Percentiles rank a stretch among this genome's conserved stretches.
Conservation (phyloP, 2,888 invertebrate species). For the Patella ulyssiponensis region DNA sequence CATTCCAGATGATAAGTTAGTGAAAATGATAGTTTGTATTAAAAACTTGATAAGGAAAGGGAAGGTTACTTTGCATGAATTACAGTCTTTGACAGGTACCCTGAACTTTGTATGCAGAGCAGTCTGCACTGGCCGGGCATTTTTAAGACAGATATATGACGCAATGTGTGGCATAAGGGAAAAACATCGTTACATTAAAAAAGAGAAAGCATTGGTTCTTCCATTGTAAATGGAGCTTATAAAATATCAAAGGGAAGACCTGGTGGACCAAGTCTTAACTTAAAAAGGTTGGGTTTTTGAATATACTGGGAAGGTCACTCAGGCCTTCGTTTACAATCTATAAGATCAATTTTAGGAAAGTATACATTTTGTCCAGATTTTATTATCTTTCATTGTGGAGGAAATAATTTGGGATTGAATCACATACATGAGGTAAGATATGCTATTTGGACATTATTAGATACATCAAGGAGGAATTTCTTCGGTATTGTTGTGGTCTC, state of each 20-base stretch:
- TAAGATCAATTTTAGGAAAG: neutral
- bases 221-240: no score
- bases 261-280: neutral
- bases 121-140: neutral
- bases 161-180: constrained; percentile 7
- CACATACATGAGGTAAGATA: neutral
- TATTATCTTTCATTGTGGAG: neutral
- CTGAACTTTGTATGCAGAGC: neutral
- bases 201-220: no score
- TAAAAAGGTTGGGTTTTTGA: neutral
- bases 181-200: neutral
- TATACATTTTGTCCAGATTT: neutral
- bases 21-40: neutral
- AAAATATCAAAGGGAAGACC: neutral
- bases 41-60: neutral
- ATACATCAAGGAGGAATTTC: neutral
- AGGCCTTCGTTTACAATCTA: neutral
- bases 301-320: neutral
- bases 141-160: neutral
- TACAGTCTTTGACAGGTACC: neutral
- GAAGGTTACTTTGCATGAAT: neutral
- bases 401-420: neutral
- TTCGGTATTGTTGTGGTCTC: neutral
- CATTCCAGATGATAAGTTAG: neutral
- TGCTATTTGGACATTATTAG: neutral